Percentiles rank a stretch among this genome's conserved stretches.
Evolutionary conservation across 2,797 vertebrate genomes (phyloP).

Genomic region (Chaenodraco wilsoni): DNA sequence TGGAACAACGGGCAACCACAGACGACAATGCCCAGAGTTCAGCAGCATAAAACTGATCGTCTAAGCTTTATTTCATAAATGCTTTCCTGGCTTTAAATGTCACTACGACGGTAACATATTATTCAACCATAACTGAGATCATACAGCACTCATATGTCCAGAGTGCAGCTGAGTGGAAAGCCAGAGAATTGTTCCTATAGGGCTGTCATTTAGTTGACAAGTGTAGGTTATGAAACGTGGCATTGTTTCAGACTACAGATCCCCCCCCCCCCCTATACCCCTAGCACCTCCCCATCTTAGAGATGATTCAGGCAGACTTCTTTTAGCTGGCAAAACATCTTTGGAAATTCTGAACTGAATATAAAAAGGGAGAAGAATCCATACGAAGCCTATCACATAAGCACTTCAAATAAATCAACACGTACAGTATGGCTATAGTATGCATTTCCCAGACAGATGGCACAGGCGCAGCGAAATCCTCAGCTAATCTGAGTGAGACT

Average conservation of each 20-base stretch:
- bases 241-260: conserved; percentile 36
- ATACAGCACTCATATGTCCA: conserved; percentile 37
- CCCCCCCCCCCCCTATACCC: background rate
- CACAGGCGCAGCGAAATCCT: conserved; percentile 71
- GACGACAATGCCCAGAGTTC: conserved; percentile 12
- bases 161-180: conserved; percentile 28
- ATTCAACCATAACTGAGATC: conserved; percentile 32
- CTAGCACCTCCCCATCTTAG: background rate
- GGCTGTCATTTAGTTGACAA: conserved; percentile 35
- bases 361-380: conserved; percentile 7
- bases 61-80: conserved; percentile 29
- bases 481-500: conserved; percentile 70
- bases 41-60: conserved; percentile 21
- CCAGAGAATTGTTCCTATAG: conserved; percentile 19
- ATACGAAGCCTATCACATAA: background rate
- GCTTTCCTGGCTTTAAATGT: conserved; percentile 39
- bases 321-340: conserved; percentile 12
- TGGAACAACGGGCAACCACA: conserved; percentile 14
- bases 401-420: conserved; percentile 31
- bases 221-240: conserved; percentile 40
- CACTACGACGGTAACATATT: conserved; percentile 21
- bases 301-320: conserved; percentile 18
- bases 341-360: conserved; percentile 12
- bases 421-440: conserved; percentile 4
- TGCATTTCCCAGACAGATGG: conserved; percentile 73